Conservation (phyloP, 2,797 vertebrate genomes). For the Orestias chungarensis region DNA sequence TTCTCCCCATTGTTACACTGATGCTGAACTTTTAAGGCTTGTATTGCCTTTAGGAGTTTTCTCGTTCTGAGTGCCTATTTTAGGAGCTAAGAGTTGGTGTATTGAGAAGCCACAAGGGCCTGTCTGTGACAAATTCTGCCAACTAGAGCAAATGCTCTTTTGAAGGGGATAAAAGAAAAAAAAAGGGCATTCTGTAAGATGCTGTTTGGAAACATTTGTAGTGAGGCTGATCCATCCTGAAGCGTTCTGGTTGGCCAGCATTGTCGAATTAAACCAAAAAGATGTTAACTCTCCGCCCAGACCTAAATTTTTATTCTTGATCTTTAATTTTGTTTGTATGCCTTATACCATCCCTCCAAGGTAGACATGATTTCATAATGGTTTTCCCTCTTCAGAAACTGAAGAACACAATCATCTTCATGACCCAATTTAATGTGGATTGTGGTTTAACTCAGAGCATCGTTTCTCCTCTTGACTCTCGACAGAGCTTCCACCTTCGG, state of each 20-base stretch:
- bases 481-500: conserved; percentile 89
- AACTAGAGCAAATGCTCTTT: conserved; percentile 39
- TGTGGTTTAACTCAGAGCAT: background rate
- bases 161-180: conserved; percentile 17
- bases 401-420: background rate
- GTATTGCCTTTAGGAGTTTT: conserved; percentile 36
- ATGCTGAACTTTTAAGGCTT: conserved; percentile 40
- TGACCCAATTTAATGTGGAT: background rate
- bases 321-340: background rate
- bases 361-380: background rate
- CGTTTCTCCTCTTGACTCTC: background rate
- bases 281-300: background rate
- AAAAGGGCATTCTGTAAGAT: conserved; percentile 9
- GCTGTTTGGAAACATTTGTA: conserved; percentile 5
- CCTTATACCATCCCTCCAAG: background rate
- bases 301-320: background rate
- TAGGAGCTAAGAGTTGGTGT: conserved; percentile 61
- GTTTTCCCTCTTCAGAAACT: background rate
- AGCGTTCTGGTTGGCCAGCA: background rate
- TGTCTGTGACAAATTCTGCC: conserved; percentile 49
- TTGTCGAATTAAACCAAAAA: background rate
- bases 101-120: conserved; percentile 48
- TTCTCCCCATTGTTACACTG: conserved; percentile 4
- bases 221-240: background rate
- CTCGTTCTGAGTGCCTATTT: conserved; percentile 62